Conservation (phyloP, 2,113 vertebrate species). For the Chloroceryle aenea region DNA sequence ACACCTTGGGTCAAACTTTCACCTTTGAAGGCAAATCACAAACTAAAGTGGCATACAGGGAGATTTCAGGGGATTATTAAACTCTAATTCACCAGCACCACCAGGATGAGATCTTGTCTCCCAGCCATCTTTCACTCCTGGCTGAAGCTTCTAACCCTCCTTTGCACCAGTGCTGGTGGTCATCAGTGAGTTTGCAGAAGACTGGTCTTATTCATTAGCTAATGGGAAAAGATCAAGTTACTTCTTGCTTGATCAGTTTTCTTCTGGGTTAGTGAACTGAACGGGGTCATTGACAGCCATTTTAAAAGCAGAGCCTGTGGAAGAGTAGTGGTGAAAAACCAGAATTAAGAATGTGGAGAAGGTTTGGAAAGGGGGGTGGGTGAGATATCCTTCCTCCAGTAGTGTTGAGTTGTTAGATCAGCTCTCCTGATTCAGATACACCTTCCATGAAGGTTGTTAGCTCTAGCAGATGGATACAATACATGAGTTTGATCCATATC, state of each 20-base stretch:
- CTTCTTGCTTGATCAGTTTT: background rate
- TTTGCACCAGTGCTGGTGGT: background rate
- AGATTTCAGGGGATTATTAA: background rate
- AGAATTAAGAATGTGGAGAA: background rate
- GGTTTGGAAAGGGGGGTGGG: background rate
- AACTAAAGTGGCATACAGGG: background rate
- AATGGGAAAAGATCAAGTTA: background rate
- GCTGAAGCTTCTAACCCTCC: background rate
- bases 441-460: constrained; percentile 1
- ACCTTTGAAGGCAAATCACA: background rate
- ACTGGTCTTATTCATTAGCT: background rate
- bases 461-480: constrained; percentile 18
- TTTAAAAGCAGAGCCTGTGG: background rate
- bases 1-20: background rate
- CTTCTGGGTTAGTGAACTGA: background rate
- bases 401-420: background rate
- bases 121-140: background rate
- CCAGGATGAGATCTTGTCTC: background rate
- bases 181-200: background rate
- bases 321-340: background rate
- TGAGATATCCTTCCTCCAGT: background rate
- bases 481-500: background rate
- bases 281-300: background rate
- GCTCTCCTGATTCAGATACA: constrained; percentile 4
- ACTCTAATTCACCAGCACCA: background rate